These are phyloP conservation scores for Nemoura dubitans DNA, from an alignment of 2,888 invertebrate species.

Conservation along the genomic window DNA sequence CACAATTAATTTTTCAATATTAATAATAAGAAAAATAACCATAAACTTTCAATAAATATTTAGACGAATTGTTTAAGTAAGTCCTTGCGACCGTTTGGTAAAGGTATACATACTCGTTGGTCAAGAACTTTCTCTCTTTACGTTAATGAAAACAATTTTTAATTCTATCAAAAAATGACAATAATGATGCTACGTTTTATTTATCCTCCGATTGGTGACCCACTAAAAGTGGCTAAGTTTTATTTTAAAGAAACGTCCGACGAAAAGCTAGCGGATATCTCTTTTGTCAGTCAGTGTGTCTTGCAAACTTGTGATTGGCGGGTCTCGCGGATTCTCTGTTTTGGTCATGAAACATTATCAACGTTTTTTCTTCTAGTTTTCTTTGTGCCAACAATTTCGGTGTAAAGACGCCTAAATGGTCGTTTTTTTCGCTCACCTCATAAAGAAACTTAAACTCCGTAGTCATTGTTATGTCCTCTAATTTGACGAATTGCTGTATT, in stretches of 20 bases:
- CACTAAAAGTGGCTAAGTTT: not conserved
- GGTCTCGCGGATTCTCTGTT: not conserved
- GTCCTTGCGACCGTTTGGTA: not conserved
- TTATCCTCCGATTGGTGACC: not conserved
- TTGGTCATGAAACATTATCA: not conserved
- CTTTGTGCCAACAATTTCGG: not conserved
- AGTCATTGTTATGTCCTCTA: no score
- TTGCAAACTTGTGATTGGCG: not conserved
- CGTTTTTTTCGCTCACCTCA: no score
- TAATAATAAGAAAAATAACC: not conserved
- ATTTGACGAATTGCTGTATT: no score
- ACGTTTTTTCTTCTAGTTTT: not conserved
- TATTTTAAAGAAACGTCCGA: not conserved
- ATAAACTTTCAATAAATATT: conserved; percentile 12
- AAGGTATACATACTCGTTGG: not conserved
- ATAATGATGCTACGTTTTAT: not conserved
- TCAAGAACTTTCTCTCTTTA: not conserved
- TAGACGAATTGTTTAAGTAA: not conserved
- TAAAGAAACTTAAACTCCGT: no score
- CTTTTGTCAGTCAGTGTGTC: not conserved
- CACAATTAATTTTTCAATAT: not conserved
- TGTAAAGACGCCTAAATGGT: no score
- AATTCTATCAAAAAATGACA: not conserved
- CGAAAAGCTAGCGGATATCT: not conserved
- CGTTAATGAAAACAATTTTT: conserved; percentile 7